Evolutionary conservation across 2,113 vertebrate species (phyloP), one percentile per base, ranked within the genome.

Genomic region (Symphodus melops): DNA sequence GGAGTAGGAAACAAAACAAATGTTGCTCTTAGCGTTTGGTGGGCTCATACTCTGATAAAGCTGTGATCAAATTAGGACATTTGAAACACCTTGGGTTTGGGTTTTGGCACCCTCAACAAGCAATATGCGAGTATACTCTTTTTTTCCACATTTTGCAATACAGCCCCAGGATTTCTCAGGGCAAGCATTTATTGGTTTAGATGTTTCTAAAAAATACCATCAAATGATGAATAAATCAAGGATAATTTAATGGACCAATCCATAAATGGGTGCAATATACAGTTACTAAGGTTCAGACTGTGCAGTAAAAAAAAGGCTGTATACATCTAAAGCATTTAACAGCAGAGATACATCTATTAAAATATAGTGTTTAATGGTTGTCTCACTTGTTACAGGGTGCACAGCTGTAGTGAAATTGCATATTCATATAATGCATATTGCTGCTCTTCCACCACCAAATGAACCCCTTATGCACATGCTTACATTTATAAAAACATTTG

Each of bases 61-160:
- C 39, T 72, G 19, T 69, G 66, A 81, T 87, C 54, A 86, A 88
- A 86, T 87, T 77, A 88, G 75, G 77, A 69, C 77, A 90, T 84
- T 64, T 61, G 19, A 58, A 79, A 86, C 70, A 86, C 81, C 73
- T 83, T 25, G 25, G 25, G 78, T 59, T 69, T 8, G 14, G 70
- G 42, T 57, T 77, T 57, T 60, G 57, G 65, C 59, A 82, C 1
- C 48, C n/a, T 70, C 44, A 64, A 68, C 21, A 68, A 77, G 25
- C 42, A 48, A 48, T 64, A 67, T n/a, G 71, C 71, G 8, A 61
- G 19, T 44, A n/a, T 25, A 72, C 25, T 46, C 5, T 36, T 39
- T 68, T 39, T 68, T 77, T 61, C 36, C 72, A 68, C 58, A 67
- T 55, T 68, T 11, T 19, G 41, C n/a, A 28, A 25, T 75, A 62